phyloP scores from a whole-genome alignment of 2,113 vertebrate species.

The Labeo catla region DNA sequence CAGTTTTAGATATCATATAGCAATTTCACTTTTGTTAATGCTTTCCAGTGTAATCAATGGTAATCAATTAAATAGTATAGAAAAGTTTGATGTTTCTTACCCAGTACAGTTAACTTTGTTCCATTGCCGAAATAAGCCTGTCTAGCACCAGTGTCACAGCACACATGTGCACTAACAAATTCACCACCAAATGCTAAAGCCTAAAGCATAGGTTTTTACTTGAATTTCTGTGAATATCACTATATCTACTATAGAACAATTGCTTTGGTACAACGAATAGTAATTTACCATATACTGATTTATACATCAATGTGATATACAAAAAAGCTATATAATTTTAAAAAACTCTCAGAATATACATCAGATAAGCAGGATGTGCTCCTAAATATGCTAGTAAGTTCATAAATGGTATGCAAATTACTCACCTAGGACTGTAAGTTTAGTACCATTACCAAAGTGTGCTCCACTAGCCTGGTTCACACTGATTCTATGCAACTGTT shows the following conservation, averaged over 20 bases:
- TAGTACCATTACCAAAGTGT: constrained; percentile 80
- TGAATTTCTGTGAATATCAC: background rate
- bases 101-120: constrained; percentile 58
- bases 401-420: background rate
- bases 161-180: constrained; percentile 12
- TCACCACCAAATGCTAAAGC: background rate
- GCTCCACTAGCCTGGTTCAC: constrained; percentile 72
- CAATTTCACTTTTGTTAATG: background rate
- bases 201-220: background rate
- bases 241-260: background rate
- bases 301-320: background rate
- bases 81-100: constrained; percentile 53
- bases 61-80: background rate
- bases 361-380: background rate
- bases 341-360: background rate
- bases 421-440: constrained; percentile 74
- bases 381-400: background rate
- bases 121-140: constrained; percentile 64
- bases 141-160: constrained; percentile 42
- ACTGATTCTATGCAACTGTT: constrained; percentile 58
- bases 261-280: background rate
- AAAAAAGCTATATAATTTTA: background rate
- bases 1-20: background rate
- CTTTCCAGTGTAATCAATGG: background rate
- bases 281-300: background rate